These are phyloP conservation scores for Tenthredo livida DNA, from an alignment of 2,888 invertebrate genomes.

Conservation along the genomic window DNA sequence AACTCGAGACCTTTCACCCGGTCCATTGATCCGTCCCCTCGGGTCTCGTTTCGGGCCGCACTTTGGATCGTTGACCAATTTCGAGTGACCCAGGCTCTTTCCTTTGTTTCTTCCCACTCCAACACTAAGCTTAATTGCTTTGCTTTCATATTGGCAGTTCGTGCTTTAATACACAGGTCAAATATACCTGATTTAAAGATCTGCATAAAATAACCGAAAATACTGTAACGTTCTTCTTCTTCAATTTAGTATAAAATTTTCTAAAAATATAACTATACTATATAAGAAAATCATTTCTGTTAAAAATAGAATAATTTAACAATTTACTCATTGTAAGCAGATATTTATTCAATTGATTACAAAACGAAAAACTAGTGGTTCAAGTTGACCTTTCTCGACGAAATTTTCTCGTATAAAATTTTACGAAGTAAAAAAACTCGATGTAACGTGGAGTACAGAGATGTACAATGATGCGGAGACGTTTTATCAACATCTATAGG, in stretches of 20 bases:
- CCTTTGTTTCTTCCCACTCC: conserved; percentile 28
- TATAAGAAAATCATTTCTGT: too few species aligned
- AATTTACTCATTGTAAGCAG: too few species aligned
- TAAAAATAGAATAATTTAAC: too few species aligned
- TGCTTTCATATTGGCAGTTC: conserved; percentile 15
- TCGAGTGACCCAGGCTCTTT: conserved; percentile 26
- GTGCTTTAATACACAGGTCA: not conserved
- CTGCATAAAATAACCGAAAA: not conserved
- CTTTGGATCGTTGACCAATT: conserved; percentile 40
- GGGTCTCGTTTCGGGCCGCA: conserved; percentile 39
- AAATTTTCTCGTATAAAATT: not conserved
- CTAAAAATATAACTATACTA: too few species aligned
- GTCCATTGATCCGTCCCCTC: conserved; percentile 44
- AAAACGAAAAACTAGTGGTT: too few species aligned
- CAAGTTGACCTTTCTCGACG: too few species aligned
- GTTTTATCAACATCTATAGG: not conserved
- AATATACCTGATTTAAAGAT: not conserved
- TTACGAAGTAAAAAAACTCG: not conserved
- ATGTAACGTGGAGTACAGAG: not conserved
- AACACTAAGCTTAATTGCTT: conserved; percentile 16
- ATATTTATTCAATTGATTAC: too few species aligned
- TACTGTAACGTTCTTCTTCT: not conserved
- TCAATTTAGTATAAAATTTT: not conserved
- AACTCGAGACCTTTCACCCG: conserved; percentile 31
- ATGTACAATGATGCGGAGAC: not conserved